Percentiles rank a stretch among this genome's conserved stretches.
These are phyloP conservation scores for Hyposmocoma kahamanoa DNA, from an alignment of 1,140 invertebrate species.

Conservation along the genomic window DNA sequence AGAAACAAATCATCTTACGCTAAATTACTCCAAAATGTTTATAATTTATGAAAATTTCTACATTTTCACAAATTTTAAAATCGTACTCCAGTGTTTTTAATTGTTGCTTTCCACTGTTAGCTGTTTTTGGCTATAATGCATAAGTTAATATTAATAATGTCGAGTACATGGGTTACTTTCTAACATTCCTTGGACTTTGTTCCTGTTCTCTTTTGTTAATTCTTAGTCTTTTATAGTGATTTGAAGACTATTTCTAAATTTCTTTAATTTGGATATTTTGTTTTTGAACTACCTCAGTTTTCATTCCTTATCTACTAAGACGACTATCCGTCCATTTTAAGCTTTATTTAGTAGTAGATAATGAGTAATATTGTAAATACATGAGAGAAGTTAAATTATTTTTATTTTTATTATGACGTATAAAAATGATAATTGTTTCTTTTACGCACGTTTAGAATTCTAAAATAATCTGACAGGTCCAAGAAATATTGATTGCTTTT, in stretches of 20 bases:
- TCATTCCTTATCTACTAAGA: conserved; percentile 19
- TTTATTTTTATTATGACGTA: conserved; percentile 1
- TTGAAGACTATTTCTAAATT: too few species aligned
- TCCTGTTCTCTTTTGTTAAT: neutral
- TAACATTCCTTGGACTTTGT: neutral
- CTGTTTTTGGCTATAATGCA: conserved; percentile 13
- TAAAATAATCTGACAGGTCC: neutral
- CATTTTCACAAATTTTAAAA: too few species aligned
- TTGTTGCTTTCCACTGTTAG: conserved; percentile 24
- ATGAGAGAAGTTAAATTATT: conserved; percentile 28
- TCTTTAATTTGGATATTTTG: too few species aligned
- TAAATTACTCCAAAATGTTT: too few species aligned
- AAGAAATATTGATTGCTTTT: neutral
- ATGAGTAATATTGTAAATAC: conserved; percentile 30
- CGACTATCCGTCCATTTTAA: conserved; percentile 37
- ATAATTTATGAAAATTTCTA: too few species aligned
- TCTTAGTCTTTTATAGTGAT: neutral
- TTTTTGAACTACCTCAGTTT: conserved; percentile 42
- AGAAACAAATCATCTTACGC: too few species aligned
- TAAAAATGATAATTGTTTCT: neutral
- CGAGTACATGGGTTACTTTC: neutral
- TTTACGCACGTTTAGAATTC: neutral
- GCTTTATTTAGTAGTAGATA: conserved; percentile 50
- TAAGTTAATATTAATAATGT: neutral
- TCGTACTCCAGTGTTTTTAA: too few species aligned